Conservation (phyloP, 64 coral and sea anemone genomes). For the Porites lutea region DNA sequence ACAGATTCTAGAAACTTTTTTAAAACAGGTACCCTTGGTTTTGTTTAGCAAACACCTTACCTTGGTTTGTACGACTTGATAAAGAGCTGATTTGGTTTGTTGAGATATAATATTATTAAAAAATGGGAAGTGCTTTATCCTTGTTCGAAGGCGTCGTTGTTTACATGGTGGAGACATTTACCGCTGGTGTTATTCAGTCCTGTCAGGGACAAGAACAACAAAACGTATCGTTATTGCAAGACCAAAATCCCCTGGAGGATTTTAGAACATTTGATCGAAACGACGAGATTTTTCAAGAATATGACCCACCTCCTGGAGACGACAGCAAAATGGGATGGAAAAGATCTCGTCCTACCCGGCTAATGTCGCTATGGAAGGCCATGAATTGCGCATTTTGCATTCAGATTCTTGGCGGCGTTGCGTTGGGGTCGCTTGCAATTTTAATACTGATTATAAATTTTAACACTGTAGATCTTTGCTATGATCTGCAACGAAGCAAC, state of each 20-base stretch:
- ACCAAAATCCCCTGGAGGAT: conserved; percentile 21
- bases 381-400: too few species aligned
- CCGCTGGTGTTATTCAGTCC: conserved; percentile 20
- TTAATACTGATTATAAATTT: not conserved
- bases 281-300: conserved; percentile 83
- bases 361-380: too few species aligned
- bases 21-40: too few species aligned
- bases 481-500: too few species aligned
- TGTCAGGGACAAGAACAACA: not conserved
- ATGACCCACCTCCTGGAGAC: conserved; percentile 19
- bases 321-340: conserved; percentile 25
- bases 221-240: not conserved
- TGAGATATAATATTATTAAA: too few species aligned
- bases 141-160: not conserved
- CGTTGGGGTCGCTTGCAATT: too few species aligned
- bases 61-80: too few species aligned
- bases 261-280: conserved; percentile 62
- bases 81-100: too few species aligned
- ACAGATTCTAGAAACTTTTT: too few species aligned
- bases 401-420: too few species aligned
- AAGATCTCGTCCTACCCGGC: conserved; percentile 22
- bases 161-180: conserved; percentile 1
- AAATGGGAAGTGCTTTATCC: not conserved
- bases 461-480: too few species aligned
- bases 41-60: too few species aligned